phyloP scores from a whole-genome alignment of 2,797 vertebrate genomes.

The Potorous gilbertii region DNA sequence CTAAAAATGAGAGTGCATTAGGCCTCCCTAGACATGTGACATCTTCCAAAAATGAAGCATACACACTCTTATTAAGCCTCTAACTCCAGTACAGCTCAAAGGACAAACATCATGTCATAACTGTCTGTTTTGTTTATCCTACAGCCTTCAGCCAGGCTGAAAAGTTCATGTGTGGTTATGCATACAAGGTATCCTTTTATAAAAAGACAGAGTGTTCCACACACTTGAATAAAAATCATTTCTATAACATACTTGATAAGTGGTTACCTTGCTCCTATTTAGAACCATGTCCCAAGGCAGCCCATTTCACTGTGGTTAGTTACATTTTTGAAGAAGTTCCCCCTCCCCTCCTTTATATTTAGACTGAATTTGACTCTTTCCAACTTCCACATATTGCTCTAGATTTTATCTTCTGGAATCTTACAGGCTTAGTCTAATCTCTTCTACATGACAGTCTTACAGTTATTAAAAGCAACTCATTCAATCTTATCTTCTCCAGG shows the following conservation, averaged over 20 bases:
- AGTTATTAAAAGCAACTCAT: background rate
- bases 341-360: background rate
- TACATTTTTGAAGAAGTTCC: background rate
- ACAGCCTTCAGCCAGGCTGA: background rate
- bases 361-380: background rate
- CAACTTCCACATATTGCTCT: background rate
- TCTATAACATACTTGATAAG: background rate
- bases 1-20: background rate
- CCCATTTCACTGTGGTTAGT: background rate
- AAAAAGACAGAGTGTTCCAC: background rate
- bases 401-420: background rate
- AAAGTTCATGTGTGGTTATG: background rate
- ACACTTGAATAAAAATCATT: background rate
- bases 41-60: background rate
- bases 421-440: background rate
- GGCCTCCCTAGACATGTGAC: background rate
- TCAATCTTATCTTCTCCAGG: background rate
- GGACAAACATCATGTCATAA: background rate
- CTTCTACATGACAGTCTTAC: background rate
- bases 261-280: background rate
- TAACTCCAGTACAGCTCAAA: background rate
- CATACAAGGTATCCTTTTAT: background rate
- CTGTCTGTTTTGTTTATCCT: background rate
- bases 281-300: background rate
- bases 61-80: background rate